A percentile compares a stretch with the other conserved stretches of the same genome.
phyloP scores from a whole-genome alignment of 2,797 vertebrate species.

The Tolypeutes matacus region DNA sequence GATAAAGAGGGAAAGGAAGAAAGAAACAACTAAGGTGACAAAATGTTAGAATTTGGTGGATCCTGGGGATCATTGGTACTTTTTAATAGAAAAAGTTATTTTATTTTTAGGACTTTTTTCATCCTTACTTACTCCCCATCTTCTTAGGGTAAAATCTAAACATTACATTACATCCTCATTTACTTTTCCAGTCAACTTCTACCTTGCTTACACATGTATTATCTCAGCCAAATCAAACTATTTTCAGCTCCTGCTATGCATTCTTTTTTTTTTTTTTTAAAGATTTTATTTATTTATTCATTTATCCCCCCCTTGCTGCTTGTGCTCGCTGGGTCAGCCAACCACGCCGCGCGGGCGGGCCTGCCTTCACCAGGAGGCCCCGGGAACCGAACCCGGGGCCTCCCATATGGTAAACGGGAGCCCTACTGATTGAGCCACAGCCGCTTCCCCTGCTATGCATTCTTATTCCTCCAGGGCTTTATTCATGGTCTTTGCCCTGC shows the following conservation, averaged over 20 bases:
- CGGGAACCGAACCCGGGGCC: too few species aligned
- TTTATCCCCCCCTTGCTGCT: too few species aligned
- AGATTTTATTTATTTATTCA: too few species aligned
- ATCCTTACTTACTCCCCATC: neutral
- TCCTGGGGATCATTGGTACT: neutral
- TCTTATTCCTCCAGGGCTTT: constrained; percentile 13
- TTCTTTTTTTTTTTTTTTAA: too few species aligned
- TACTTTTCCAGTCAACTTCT: constrained; percentile 31
- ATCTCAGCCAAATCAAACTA: constrained; percentile 22
- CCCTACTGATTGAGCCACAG: too few species aligned
- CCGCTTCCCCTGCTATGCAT: neutral
- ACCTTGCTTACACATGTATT: neutral
- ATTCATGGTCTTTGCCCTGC: constrained; percentile 28
- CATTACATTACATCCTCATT: neutral
- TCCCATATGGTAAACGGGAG: too few species aligned
- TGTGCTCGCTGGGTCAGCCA: too few species aligned
- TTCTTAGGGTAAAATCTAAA: constrained; percentile 45
- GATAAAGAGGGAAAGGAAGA: too few species aligned
- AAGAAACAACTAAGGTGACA: too few species aligned
- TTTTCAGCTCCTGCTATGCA: neutral
- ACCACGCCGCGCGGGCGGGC: too few species aligned
- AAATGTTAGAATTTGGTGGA: too few species aligned
- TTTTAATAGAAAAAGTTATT: neutral
- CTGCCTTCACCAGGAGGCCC: too few species aligned
- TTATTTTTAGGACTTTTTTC: constrained; percentile 30